Evolutionary conservation across 1,140 invertebrate genomes (phyloP).

Genomic region (Littorina saxatilis): DNA sequence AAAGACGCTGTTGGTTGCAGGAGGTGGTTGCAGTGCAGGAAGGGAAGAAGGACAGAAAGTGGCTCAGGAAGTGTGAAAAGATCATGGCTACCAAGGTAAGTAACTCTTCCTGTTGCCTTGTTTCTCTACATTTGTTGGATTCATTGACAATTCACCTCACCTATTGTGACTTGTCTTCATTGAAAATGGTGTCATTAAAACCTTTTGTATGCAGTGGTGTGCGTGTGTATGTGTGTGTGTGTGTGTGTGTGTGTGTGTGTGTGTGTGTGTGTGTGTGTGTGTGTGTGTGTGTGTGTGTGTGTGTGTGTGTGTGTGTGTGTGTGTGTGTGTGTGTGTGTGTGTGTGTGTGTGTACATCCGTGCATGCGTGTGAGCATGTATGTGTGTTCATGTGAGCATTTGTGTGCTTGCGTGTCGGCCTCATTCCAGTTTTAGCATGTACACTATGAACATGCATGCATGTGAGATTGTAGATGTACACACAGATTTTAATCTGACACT

Average conservation of each 20-base stretch:
- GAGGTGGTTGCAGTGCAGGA: slow-evolving; percentile 34
- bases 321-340: background rate
- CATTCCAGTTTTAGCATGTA: background rate
- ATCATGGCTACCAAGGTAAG: slow-evolving; percentile 60
- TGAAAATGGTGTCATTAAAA: background rate
- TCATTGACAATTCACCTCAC: too few species aligned
- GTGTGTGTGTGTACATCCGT: background rate
- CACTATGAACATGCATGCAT: background rate
- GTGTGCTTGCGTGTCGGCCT: background rate
- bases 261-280: background rate
- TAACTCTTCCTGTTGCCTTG: background rate
- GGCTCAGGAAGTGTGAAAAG: slow-evolving; percentile 68
- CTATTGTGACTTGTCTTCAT: too few species aligned
- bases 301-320: background rate
- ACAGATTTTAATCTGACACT: background rate
- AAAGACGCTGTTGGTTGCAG: background rate
- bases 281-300: background rate
- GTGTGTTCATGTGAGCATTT: background rate
- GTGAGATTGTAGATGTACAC: background rate
- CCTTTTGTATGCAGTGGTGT: too few species aligned
- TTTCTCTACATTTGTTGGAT: background rate
- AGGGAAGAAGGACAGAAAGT: slow-evolving; percentile 63
- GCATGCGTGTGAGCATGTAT: background rate
- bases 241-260: background rate
- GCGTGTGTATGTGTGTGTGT: slow-evolving; percentile 4